A percentile compares a stretch with the other conserved stretches of the same genome.
Evolutionary conservation across 2,113 vertebrate genomes (phyloP).

Genomic region (Crotalus helleri): DNA sequence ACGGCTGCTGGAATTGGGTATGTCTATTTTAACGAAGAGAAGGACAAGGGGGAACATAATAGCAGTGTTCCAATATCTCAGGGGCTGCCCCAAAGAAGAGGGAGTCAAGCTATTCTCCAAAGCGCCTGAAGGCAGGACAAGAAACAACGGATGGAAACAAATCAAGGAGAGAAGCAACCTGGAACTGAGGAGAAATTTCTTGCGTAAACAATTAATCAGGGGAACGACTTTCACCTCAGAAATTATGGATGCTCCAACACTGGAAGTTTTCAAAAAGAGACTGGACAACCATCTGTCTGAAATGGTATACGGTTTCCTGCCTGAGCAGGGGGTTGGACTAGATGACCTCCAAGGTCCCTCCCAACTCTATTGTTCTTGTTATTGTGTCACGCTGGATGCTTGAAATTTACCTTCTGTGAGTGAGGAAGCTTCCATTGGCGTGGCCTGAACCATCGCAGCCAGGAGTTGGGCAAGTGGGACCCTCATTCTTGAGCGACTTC

Average conservation of each 20-base stretch:
- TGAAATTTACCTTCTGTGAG: conserved; percentile 86
- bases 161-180: not conserved
- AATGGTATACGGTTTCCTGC: not conserved
- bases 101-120: not conserved
- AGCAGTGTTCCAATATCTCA: not conserved
- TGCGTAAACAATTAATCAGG: not conserved
- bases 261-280: too few species aligned
- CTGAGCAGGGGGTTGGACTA: too few species aligned
- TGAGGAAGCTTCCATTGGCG: conserved; percentile 96
- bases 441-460: conserved; percentile 96
- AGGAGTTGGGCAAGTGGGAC: conserved; percentile 89
- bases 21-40: too few species aligned
- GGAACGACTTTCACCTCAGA: not conserved
- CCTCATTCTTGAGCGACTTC: conserved; percentile 95
- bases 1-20: too few species aligned
- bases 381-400: not conserved
- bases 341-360: not conserved
- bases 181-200: not conserved
- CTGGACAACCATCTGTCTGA: not conserved
- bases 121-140: not conserved
- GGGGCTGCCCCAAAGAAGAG: not conserved
- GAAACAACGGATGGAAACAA: not conserved
- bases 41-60: too few species aligned
- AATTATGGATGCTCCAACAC: not conserved
- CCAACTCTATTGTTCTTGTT: not conserved